Conservation (phyloP, 2,888 invertebrate genomes). For the Sepiola atlantica region DNA sequence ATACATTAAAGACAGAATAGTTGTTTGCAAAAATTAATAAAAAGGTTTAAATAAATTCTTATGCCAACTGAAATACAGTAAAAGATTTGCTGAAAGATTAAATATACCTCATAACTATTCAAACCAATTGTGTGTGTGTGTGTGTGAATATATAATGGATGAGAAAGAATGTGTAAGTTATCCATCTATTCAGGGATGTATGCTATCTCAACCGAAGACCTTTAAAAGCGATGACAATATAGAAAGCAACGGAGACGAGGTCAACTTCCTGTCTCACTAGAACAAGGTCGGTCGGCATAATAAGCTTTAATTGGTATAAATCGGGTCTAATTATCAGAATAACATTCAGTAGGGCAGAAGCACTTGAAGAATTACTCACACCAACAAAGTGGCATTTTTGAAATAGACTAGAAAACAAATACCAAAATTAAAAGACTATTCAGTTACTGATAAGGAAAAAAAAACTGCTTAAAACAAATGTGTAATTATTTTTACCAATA, state of each 20-base stretch:
- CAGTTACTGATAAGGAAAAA: neutral
- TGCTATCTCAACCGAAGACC: neutral
- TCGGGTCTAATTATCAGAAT: neutral
- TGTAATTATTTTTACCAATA: neutral
- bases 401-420: neutral
- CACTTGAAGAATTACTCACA: slow-evolving; percentile 12
- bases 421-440: neutral
- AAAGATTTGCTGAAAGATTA: neutral
- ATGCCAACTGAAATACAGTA: neutral
- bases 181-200: neutral
- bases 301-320: slow-evolving; percentile 32
- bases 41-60: neutral
- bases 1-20: neutral
- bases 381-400: neutral
- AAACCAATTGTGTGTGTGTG: too few species aligned
- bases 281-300: neutral
- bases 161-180: neutral
- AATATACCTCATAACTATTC: too few species aligned
- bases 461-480: too few species aligned
- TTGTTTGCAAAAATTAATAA: neutral
- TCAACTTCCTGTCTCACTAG: neutral
- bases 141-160: neutral
- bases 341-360: neutral
- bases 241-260: neutral
- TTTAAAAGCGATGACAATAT: neutral